These are phyloP conservation scores for Batillaria attramentaria DNA, from an alignment of 1,140 invertebrate species.

Conservation along the genomic window DNA sequence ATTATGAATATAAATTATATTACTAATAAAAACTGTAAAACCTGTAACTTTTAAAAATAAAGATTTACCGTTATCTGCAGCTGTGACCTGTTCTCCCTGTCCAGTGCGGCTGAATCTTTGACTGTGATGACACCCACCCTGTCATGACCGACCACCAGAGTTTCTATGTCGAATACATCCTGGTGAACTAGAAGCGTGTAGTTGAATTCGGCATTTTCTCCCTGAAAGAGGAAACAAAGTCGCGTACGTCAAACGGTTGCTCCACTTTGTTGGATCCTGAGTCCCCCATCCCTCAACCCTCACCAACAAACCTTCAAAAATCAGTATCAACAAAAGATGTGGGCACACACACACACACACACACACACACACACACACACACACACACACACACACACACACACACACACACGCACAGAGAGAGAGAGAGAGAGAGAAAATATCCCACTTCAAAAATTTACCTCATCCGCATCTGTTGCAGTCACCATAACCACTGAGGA, in stretches of 20 bases:
- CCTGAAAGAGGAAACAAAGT: neutral
- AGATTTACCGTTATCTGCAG: neutral
- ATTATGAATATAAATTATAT: neutral
- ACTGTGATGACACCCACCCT: neutral
- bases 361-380: no score
- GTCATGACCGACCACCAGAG: neutral
- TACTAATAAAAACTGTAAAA: no score
- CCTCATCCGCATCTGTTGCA: neutral
- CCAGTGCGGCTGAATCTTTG: neutral
- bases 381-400: neutral
- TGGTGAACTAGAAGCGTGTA: neutral
- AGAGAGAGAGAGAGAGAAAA: neutral
- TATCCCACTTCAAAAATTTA: neutral
- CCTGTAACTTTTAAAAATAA: neutral
- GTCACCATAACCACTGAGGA: neutral
- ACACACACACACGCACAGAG: no score
- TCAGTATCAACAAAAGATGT: no score
- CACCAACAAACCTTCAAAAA: no score
- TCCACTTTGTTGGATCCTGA: no score
- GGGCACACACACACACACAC: no score
- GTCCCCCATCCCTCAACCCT: no score
- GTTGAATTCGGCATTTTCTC: constrained; percentile 8
- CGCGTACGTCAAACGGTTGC: no score
- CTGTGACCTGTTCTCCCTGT: neutral
- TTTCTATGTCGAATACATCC: neutral